Conservation (phyloP, 2,888 invertebrate species). For the Tetrapedia diversipes region DNA sequence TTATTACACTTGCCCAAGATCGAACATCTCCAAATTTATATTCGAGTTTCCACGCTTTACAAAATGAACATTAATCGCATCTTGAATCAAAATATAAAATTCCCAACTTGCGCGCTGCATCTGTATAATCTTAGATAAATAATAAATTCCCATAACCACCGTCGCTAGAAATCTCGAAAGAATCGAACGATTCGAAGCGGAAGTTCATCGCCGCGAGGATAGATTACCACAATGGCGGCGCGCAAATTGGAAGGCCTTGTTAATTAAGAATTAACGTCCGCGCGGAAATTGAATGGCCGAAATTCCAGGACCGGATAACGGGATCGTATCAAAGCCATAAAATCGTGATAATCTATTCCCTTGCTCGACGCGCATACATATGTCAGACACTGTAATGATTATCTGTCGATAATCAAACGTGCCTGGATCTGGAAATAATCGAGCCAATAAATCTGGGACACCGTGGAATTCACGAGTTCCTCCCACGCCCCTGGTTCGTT, state of each 20-base stretch:
- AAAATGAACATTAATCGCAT: no score
- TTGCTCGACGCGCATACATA: constrained; percentile 24
- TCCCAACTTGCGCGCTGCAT: no score
- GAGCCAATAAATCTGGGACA: constrained; percentile 34
- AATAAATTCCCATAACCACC: no score
- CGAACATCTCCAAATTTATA: no score
- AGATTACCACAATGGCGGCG: not conserved
- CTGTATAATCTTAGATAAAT: no score
- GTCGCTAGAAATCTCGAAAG: no score
- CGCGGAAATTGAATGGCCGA: constrained; percentile 15
- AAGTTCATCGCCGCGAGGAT: not conserved
- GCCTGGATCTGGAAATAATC: constrained; percentile 35
- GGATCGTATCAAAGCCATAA: constrained; percentile 16
- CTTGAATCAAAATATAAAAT: no score
- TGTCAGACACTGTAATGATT: constrained; percentile 35
- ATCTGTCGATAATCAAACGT: constrained; percentile 24
- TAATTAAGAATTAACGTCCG: constrained; percentile 30
- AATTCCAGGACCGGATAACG: not conserved
- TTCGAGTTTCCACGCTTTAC: no score
- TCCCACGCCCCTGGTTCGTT: not conserved
- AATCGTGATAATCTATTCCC: constrained; percentile 37
- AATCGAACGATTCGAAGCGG: not conserved
- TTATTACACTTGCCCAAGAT: no score
- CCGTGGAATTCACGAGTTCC: not conserved
- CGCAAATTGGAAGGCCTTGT: not conserved